Conservation (phyloP, 2,888 invertebrate genomes). For the Drosophila birchii region DNA sequence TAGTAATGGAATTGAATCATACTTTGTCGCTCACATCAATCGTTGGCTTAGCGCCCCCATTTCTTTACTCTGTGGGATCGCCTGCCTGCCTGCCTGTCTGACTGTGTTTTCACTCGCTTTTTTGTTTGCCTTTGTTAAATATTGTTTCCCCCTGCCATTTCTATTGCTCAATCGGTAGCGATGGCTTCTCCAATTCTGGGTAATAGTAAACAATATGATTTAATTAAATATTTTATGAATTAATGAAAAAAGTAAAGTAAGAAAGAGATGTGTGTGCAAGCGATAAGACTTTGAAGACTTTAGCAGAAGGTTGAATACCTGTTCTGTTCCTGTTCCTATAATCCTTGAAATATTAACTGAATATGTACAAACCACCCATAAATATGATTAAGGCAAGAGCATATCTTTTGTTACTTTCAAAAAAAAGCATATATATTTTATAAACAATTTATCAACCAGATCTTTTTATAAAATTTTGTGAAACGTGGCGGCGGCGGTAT, state of each 20-base stretch:
- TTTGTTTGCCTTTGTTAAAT: conserved; percentile 53
- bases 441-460: conserved; percentile 1
- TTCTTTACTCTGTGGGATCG: conserved; percentile 18
- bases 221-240: not conserved
- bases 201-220: conserved; percentile 1
- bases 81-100: conserved; percentile 50
- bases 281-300: not conserved
- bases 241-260: not conserved
- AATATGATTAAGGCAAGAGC: not conserved
- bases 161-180: conserved; percentile 23
- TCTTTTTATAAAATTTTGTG: not conserved
- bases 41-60: conserved; percentile 15
- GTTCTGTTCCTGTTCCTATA: too few relatives aligned
- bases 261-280: too few relatives aligned
- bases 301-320: not conserved
- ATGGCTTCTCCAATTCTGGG: not conserved
- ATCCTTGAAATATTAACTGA: too few relatives aligned
- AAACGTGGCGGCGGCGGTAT: not conserved
- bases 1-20: conserved; percentile 45
- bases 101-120: conserved; percentile 27
- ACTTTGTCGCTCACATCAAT: conserved; percentile 27
- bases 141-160: conserved; percentile 60
- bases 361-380: not conserved
- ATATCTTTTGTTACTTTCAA: not conserved
- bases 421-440: not conserved